Base-by-base conservation (phyloP, 2,113 vertebrate species). In the Arvicanthis niloticus region DNA sequence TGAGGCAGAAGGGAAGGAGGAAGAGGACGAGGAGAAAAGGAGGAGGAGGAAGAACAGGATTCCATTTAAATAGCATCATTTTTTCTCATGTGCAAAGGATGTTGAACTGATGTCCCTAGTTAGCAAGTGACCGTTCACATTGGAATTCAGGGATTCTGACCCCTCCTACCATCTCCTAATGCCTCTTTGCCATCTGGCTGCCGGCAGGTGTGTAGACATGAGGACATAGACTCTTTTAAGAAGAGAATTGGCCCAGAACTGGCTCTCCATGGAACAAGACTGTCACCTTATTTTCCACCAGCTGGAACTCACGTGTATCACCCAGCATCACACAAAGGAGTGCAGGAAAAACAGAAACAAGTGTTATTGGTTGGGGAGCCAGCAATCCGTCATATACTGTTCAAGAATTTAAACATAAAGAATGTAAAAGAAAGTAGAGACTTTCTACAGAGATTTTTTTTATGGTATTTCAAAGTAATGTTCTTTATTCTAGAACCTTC, bases 401-500 rank as follows among this genome's bases (percentile, higher is more conserved):
- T 24, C 88, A 80, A 90, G 34, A 91, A 65, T 65, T 93, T n/a
- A 87, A 40, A 70, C 15, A 24, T 1, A 84, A 40, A 96, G 12
- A 73, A 87, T 17, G 11, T n/a, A 60, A 56, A 82, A 67, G 15
- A 67, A 68, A 56, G 2, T 21, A 75, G 13, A 93, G 40, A 80
- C 84, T 91, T 67, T 89, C n/a, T 85, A 86, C 88, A 9, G 37
- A 84, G 11, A 13, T 29, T n/a, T 95, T 95, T 10, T 31, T 15
- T 34, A 77, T 88, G 88, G 76, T 4, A n/a, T 76, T 95, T 51
- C 12, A 40, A 81, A 97, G 91, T 37, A 91, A 89, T 58, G 62
- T n/a, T n/a, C n/a, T 51, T 51, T 51, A 73, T 88, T 91, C 51
- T 77, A 56, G 7, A 84, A 75, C 60, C 48, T 84, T 70, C 60